phyloP scores from a whole-genome alignment of 2,888 invertebrate species.

The Pseudoips prasinana region DNA sequence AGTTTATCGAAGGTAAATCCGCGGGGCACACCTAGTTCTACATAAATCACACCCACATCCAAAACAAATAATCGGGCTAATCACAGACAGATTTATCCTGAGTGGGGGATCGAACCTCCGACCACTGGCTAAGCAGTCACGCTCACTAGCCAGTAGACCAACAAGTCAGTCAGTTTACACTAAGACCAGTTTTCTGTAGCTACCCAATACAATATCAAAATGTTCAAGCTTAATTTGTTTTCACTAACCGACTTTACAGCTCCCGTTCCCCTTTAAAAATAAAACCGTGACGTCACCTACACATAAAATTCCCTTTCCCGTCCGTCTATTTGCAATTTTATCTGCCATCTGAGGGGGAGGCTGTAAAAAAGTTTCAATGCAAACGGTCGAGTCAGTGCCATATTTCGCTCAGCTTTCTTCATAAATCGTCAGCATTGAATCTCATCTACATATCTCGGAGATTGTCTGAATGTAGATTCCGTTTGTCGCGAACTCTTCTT shows the following conservation, averaged over 20 bases:
- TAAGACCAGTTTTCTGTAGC: no score
- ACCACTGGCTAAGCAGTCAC: no score
- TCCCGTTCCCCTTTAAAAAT: conserved; percentile 41
- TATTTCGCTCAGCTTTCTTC: conserved; percentile 71
- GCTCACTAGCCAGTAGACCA: no score
- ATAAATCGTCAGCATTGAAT: conserved; percentile 69
- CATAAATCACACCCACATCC: no score
- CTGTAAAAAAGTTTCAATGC: conserved; percentile 72
- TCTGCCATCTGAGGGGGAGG: conserved; percentile 63
- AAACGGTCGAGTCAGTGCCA: conserved; percentile 62
- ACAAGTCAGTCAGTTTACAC: no score
- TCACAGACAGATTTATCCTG: no score
- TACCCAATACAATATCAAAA: conserved; percentile 16
- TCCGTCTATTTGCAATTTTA: conserved; percentile 70
- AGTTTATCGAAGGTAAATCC: no score
- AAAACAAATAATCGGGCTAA: no score
- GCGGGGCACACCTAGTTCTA: no score
- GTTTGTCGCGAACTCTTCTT: conserved; percentile 30
- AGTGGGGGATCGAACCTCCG: no score
- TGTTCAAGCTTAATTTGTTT: conserved; percentile 33
- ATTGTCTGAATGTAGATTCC: conserved; percentile 43
- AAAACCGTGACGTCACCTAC: conserved; percentile 52
- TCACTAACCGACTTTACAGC: conserved; percentile 34
- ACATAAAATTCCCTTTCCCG: conserved; percentile 60
- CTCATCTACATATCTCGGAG: conserved; percentile 69